These are phyloP conservation scores for Bombylius discolor DNA, from an alignment of 2,888 invertebrate genomes.

Conservation along the genomic window DNA sequence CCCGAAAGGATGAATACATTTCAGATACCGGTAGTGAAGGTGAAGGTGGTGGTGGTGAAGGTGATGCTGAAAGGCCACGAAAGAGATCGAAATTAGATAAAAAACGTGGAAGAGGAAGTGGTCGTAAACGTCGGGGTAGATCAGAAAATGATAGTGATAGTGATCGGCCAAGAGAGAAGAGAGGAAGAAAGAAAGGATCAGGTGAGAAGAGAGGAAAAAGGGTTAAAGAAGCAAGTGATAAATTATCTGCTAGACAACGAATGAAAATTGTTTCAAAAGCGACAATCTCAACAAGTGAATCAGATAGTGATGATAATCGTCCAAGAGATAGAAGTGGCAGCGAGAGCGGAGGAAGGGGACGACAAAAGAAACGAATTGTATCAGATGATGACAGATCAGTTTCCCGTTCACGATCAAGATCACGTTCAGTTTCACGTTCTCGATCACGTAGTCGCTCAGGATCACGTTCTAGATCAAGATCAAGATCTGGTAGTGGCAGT, in stretches of 20 bases:
- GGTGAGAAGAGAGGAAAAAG: slow-evolving; percentile 22
- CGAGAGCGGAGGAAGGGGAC: slow-evolving; percentile 38
- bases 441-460: slow-evolving; percentile 32
- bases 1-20: slow-evolving; percentile 59
- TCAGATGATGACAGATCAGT: slow-evolving; percentile 45
- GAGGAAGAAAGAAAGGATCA: slow-evolving; percentile 42
- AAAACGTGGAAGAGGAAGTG: slow-evolving; percentile 36
- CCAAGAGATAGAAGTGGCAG: slow-evolving; percentile 42
- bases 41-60: slow-evolving; percentile 41
- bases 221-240: slow-evolving; percentile 17
- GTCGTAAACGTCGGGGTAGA: slow-evolving; percentile 33
- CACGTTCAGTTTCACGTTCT: slow-evolving; percentile 31
- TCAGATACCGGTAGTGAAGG: slow-evolving; percentile 64
- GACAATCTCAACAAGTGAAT: slow-evolving; percentile 84
- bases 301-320: slow-evolving; percentile 48
- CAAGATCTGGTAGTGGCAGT: slow-evolving; percentile 29
- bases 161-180: slow-evolving; percentile 49
- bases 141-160: slow-evolving; percentile 48
- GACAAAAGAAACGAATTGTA: slow-evolving; percentile 43
- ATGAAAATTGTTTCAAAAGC: slow-evolving; percentile 85
- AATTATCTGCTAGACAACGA: slow-evolving; percentile 60
- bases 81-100: slow-evolving; percentile 32
- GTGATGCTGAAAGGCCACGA: slow-evolving; percentile 24
- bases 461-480: slow-evolving; percentile 24
- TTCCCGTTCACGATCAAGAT: slow-evolving; percentile 19